Percentiles rank a stretch among this genome's conserved stretches.
These are phyloP conservation scores for Drosophila malerkotliana DNA, from an alignment of 1,140 invertebrate species.

Conservation along the genomic window DNA sequence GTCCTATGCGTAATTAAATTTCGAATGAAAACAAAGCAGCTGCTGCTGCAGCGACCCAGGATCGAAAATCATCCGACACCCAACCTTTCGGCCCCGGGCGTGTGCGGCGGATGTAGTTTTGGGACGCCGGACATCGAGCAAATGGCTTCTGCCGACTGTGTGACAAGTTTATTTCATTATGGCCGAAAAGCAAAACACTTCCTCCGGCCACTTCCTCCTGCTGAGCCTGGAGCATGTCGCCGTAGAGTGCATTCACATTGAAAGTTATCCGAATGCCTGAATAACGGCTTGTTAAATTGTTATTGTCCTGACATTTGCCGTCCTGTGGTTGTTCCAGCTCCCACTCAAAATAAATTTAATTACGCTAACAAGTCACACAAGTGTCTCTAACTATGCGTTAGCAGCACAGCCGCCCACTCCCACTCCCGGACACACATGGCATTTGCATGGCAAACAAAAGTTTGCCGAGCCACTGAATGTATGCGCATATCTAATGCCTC, in stretches of 20 bases:
- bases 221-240: constrained; percentile 33
- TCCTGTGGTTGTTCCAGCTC: background rate
- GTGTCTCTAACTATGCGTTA: constrained; percentile 66
- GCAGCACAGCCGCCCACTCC: constrained; percentile 23
- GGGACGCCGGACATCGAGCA: constrained; percentile 27
- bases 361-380: constrained; percentile 68
- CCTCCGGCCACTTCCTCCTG: constrained; percentile 24
- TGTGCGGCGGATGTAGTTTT: constrained; percentile 11
- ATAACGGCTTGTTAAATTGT: constrained; percentile 61
- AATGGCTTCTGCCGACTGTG: constrained; percentile 52
- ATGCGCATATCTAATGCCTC: constrained; percentile 72
- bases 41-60: constrained; percentile 4
- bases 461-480: constrained; percentile 52
- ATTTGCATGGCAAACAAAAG: constrained; percentile 59
- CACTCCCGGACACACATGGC: background rate
- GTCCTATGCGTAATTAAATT: constrained; percentile 79
- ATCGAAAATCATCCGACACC: background rate
- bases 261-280: constrained; percentile 30
- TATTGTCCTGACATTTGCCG: constrained; percentile 40
- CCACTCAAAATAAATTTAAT: constrained; percentile 51
- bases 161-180: constrained; percentile 75
- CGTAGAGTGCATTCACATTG: constrained; percentile 59
- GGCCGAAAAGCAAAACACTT: constrained; percentile 52
- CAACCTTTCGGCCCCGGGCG: background rate
- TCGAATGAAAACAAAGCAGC: constrained; percentile 52